Base-by-base conservation (phyloP, 2,888 invertebrate genomes). In the Electrophaes corylata region DNA sequence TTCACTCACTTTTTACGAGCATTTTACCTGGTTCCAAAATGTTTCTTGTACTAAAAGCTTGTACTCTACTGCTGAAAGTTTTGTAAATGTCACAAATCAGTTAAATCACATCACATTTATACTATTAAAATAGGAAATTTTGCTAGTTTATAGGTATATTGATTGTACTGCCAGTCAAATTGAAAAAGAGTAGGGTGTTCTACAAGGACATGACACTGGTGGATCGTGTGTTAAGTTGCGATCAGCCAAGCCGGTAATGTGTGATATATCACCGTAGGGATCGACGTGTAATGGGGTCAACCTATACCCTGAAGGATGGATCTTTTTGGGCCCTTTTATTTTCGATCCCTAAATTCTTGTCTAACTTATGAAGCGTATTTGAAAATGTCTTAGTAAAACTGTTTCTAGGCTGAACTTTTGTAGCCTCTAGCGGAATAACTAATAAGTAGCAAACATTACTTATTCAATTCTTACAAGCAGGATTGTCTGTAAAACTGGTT, bases 221-320 rank as follows among this genome's bases (percentile, higher is more conserved):
- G 70, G 71, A 69, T 67, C 65, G 66, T 65, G 67, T 71, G 69
- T 64, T 67, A 65, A 71, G 68, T 66, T 64, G 64, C 59, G 63
- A 75, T 73, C 67, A 65, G 50, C 48, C 53, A 57, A 64, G 63
- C 65, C 54, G 67, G 71, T 70, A 72, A 71, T 62, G 62, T 49
- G 70, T 73, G 71, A 78, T 73, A 55, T 49, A 55, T 76, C 70
- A 76, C 74, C 43, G 47, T 51, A 51, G 54, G 47, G 31, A 60
- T 53, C 45, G 40, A 45, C 40, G 29, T 23, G 50, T 37, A 39
- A 59, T 55, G 46, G 43, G 56, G 52, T 57, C 58, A 18, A 41
- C 47, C 35, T 23, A 37, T 33, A 46, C 40, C 44, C 50, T 45
- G 14, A 50, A 31, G 35, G 14, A 49, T 46, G 16, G 40, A 0